Conservation (phyloP, 2,888 invertebrate species). For the Octodonta nipae region DNA sequence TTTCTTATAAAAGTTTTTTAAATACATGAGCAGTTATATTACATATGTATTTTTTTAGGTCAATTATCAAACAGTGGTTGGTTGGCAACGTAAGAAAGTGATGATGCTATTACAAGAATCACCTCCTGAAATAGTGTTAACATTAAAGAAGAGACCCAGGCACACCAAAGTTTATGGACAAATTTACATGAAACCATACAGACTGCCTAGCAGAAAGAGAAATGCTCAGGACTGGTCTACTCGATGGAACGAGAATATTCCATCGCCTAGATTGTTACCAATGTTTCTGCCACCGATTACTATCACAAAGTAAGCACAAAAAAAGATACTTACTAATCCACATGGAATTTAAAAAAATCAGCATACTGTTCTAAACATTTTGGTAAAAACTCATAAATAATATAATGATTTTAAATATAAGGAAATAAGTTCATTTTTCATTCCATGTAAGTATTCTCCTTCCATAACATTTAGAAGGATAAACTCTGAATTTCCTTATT, state of each 20-base stretch:
- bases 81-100: conserved; percentile 71
- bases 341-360: too few species aligned
- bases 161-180: conserved; percentile 69
- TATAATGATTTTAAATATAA: too few species aligned
- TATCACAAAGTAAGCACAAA: conserved; percentile 38
- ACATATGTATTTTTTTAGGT: conserved; percentile 35
- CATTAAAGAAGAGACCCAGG: conserved; percentile 69
- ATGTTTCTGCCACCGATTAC: conserved; percentile 46
- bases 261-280: conserved; percentile 51
- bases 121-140: conserved; percentile 66
- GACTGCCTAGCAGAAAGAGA: conserved; percentile 58
- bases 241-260: conserved; percentile 55
- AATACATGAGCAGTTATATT: too few species aligned
- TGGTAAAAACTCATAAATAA: too few species aligned
- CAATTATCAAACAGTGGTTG: conserved; percentile 60
- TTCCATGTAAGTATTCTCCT: too few species aligned
- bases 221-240: conserved; percentile 41
- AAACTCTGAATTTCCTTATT: too few species aligned
- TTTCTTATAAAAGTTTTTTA: not conserved
- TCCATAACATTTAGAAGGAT: too few species aligned
- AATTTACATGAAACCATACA: conserved; percentile 57
- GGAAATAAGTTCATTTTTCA: too few species aligned
- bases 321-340: not conserved
- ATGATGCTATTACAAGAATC: conserved; percentile 60
- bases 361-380: too few species aligned